Evolutionary conservation across 2,888 invertebrate genomes (phyloP).

Genomic region (Slavum lentiscoides): DNA sequence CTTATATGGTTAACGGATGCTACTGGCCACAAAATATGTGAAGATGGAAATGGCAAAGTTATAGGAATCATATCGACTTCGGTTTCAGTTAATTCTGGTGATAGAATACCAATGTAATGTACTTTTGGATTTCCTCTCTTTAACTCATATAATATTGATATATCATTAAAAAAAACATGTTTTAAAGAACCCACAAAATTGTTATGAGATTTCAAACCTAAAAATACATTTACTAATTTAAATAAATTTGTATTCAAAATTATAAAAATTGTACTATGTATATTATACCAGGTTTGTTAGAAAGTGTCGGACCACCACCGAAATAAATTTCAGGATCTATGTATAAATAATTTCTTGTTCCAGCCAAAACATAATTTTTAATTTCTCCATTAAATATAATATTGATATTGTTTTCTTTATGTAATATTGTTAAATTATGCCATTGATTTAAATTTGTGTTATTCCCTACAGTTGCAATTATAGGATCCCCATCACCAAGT

Average conservation of each 20-base stretch:
- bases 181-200: conserved; percentile 88
- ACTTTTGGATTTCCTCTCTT: conserved; percentile 84
- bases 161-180: conserved; percentile 90
- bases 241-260: conserved; percentile 3
- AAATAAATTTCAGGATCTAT: conserved; percentile 94
- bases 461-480: conserved; percentile 64
- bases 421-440: conserved; percentile 84
- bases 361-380: conserved; percentile 66
- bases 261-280: not conserved
- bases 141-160: conserved; percentile 86
- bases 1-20: conserved; percentile 72
- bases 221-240: conserved; percentile 38
- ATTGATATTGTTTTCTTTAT: conserved; percentile 73
- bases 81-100: conserved; percentile 80
- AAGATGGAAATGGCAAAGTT: conserved; percentile 87
- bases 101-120: conserved; percentile 76
- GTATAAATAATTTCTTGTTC: conserved; percentile 73
- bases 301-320: conserved; percentile 82
- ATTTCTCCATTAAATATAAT: conserved; percentile 77
- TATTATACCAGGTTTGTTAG: conserved; percentile 66
- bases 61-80: conserved; percentile 87
- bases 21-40: conserved; percentile 88
- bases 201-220: conserved; percentile 75
- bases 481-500: conserved; percentile 77
- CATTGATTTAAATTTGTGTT: conserved; percentile 54